phyloP scores from a whole-genome alignment of 2,113 vertebrate species.

The Engraulis encrasicolus region DNA sequence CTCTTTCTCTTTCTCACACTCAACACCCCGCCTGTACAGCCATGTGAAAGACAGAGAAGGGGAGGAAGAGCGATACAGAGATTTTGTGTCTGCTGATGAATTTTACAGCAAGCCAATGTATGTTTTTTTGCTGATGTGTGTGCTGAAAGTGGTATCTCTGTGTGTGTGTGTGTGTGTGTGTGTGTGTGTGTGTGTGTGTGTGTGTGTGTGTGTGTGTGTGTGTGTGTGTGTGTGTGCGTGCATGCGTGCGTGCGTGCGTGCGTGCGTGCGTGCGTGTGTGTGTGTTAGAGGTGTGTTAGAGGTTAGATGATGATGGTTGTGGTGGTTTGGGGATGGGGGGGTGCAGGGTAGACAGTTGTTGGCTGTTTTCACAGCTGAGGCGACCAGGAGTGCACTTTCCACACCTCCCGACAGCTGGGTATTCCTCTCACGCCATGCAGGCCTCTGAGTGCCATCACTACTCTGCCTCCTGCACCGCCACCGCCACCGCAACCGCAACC shows the following conservation, averaged over 20 bases:
- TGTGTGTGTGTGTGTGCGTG: neutral
- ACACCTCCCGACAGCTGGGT: constrained; percentile 73
- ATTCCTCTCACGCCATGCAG: constrained; percentile 62
- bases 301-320: neutral
- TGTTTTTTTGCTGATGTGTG: neutral
- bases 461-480: too few relatives aligned
- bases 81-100: too few relatives aligned
- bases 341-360: constrained; percentile 39
- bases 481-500: too few relatives aligned
- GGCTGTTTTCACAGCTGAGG: constrained; percentile 73
- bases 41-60: too few relatives aligned
- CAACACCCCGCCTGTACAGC: too few relatives aligned
- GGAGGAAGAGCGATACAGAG: too few relatives aligned
- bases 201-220: neutral
- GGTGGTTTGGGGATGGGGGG: neutral
- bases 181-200: neutral
- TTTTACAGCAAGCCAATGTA: too few relatives aligned
- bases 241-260: neutral
- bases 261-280: constrained; percentile 45
- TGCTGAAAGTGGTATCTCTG: neutral
- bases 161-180: neutral
- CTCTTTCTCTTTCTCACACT: neutral
- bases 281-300: constrained; percentile 16
- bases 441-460: constrained; percentile 41
- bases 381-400: constrained; percentile 65